Evolutionary conservation across 2,797 vertebrate genomes (phyloP).

Genomic region (Poeciliopsis presidionis): DNA sequence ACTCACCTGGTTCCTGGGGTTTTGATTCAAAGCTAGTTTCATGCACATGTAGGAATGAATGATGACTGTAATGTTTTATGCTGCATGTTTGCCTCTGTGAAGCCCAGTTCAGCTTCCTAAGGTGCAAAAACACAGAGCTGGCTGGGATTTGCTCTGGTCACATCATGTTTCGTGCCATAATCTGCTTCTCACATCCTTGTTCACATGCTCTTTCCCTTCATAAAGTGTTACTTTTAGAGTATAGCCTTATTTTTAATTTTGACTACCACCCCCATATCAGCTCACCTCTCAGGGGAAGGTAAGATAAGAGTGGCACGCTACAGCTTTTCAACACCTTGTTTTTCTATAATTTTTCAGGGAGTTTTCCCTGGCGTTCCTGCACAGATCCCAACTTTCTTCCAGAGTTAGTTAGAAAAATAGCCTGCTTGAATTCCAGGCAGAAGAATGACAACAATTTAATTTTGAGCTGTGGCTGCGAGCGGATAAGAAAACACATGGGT

Average conservation of each 20-base stretch:
- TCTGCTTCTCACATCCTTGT: constrained; percentile 73
- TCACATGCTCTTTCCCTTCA: constrained; percentile 39
- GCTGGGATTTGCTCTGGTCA: constrained; percentile 65
- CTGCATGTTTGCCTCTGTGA: background rate
- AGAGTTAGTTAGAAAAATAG: constrained; percentile 62
- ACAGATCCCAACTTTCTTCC: constrained; percentile 48
- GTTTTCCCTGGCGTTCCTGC: constrained; percentile 29
- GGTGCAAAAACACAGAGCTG: constrained; percentile 37
- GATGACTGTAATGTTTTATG: background rate
- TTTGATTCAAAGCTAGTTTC: background rate
- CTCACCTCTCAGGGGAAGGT: constrained; percentile 27
- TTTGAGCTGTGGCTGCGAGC: constrained; percentile 36
- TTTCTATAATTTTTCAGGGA: constrained; percentile 39
- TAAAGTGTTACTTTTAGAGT: background rate
- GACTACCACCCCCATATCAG: constrained; percentile 12
- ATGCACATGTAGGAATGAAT: background rate
- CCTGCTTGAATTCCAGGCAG: constrained; percentile 58
- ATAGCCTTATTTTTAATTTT: constrained; percentile 2
- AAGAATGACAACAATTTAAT: constrained; percentile 71
- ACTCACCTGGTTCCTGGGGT: constrained; percentile 23
- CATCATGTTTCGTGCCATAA: constrained; percentile 73
- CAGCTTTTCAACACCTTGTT: constrained; percentile 54
- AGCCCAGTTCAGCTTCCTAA: constrained; percentile 2
- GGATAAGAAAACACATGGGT: constrained; percentile 24
- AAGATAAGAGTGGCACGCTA: constrained; percentile 25